Evolutionary conservation across 2,113 vertebrate species (phyloP), one percentile per base, ranked within the genome.

Genomic region (Colistium nudipinnis): DNA sequence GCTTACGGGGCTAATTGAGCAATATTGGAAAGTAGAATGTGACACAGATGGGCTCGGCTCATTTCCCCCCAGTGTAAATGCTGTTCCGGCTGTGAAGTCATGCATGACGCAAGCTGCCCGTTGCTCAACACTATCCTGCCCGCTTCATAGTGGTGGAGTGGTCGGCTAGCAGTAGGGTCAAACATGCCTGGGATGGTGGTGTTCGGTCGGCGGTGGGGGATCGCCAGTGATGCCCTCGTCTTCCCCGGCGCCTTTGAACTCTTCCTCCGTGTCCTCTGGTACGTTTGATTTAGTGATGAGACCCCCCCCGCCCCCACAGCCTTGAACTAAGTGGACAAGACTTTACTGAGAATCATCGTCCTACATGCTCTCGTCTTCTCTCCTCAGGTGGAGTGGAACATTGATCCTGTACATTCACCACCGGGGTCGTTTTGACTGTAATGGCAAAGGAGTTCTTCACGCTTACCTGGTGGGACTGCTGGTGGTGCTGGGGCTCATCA

Each of bases 181-280:
- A 82, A 17, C 5, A 98, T 99, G 96, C 96, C 97, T 5, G 97
- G 96, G 0, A 81, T 98, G 85, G 92, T 97, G 62, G 88, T 92
- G 13, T 96, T 98, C 60, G 95, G 95, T 30, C 90, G 97, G 81
- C 95, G 97, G 55, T 99, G 97, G 97, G 93, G 92, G 13, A 94
- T 99, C 19, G 96, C 95, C 77, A 98, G 96, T 62, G 97, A 99
- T 54, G 97, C 98, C 74, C 87, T 99, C n/a, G 96, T 99, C 4
- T 95, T 99, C 49, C 97, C 97, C 1, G 96, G 95, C 0, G 81
- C 87, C 16, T 93, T 97, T 59, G 97, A 99, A 64, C 76, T 98
- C 22, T 92, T 94, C 59, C 43, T 99, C 55, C 87, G 96, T 30
- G 45, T 94, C 4, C 45, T 94, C 33, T 99, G 96, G 97, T 98